A percentile compares a stretch with the other conserved stretches of the same genome.
Evolutionary conservation across 2,113 vertebrate genomes (phyloP).

Genomic region (Dipodomys stephensi): DNA sequence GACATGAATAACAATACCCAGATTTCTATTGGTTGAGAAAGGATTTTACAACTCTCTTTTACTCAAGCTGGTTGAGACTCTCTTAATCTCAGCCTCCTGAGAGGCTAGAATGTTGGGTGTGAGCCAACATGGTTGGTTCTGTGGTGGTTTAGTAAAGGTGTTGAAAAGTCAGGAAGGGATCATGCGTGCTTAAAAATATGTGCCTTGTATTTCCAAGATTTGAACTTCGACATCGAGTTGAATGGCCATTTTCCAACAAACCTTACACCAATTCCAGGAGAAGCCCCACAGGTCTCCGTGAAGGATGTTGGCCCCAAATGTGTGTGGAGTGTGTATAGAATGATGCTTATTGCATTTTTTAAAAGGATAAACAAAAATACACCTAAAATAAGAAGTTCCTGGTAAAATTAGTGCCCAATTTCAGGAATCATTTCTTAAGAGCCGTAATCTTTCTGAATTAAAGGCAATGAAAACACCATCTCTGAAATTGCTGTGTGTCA

Average conservation of each 20-base stretch:
- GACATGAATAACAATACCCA: too few relatives aligned
- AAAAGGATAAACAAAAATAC: not conserved
- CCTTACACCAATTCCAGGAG: not conserved
- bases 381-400: not conserved
- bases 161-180: not conserved
- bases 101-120: too few relatives aligned
- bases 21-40: too few relatives aligned
- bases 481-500: not conserved
- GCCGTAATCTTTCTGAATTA: not conserved
- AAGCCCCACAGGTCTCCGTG: not conserved
- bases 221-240: not conserved
- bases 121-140: too few relatives aligned
- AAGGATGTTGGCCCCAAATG: not conserved
- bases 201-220: slow-evolving; percentile 3
- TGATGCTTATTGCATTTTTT: not conserved
- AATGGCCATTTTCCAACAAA: not conserved
- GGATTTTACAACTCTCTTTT: too few relatives aligned
- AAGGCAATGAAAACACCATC: not conserved
- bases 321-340: not conserved
- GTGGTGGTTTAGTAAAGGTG: too few relatives aligned
- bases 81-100: too few relatives aligned
- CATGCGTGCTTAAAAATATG: not conserved
- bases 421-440: not conserved
- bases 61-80: too few relatives aligned
- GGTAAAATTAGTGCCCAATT: not conserved